Conservation (phyloP, 2,797 vertebrate species). For the Netta rufina region DNA sequence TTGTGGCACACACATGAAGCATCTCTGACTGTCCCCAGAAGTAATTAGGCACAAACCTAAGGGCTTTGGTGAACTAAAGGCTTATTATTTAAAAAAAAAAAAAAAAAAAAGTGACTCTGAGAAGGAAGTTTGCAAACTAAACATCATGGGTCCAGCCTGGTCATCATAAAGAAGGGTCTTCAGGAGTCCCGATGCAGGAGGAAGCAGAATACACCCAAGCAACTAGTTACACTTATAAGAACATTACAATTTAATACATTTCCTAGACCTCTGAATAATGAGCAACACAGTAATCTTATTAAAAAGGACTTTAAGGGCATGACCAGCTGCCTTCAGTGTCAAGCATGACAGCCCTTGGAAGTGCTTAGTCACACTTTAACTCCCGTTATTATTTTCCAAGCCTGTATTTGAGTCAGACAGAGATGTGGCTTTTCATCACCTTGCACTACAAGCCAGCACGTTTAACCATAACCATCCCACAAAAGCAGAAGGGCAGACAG, state of each 20-base stretch:
- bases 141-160: neutral
- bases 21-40: neutral
- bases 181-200: neutral
- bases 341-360: slow-evolving; percentile 32
- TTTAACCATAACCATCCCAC: neutral
- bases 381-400: slow-evolving; percentile 39
- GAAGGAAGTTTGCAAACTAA: neutral
- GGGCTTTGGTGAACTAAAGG: neutral
- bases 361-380: slow-evolving; percentile 62
- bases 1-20: neutral
- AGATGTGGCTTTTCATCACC: slow-evolving; percentile 9
- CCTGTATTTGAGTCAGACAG: slow-evolving; percentile 32
- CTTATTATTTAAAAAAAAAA: neutral
- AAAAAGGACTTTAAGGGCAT: slow-evolving; percentile 50
- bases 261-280: slow-evolving; percentile 40
- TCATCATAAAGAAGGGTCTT: neutral
- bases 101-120: neutral
- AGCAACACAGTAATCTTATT: slow-evolving; percentile 48
- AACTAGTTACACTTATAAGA: neutral
- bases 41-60: neutral
- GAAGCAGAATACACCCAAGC: neutral
- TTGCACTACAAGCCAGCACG: accelerated
- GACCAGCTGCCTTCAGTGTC: slow-evolving; percentile 38
- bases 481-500: neutral
- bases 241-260: neutral